Conservation (phyloP, 2,113 vertebrate species). For the Carassius auratus region DNA sequence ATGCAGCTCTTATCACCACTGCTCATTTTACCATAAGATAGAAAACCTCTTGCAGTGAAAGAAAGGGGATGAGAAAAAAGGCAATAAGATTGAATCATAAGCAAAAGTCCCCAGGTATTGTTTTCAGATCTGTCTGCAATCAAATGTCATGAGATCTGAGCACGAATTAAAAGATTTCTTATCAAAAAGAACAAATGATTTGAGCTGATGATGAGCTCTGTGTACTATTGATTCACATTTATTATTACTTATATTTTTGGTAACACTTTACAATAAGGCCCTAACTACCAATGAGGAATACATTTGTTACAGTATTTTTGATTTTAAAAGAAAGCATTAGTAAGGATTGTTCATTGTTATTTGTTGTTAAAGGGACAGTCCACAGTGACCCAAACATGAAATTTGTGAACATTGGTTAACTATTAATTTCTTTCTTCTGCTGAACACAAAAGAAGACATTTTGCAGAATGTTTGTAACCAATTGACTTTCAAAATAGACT, state of each 20-base stretch:
- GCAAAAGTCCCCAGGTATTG: neutral
- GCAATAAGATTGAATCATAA: neutral
- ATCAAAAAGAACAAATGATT: too few species aligned
- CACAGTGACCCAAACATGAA: too few species aligned
- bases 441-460: too few species aligned
- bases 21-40: neutral
- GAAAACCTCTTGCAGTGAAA: neutral
- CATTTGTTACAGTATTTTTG: too few species aligned
- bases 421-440: neutral
- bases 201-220: too few species aligned
- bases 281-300: neutral
- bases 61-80: neutral
- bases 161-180: neutral
- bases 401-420: neutral
- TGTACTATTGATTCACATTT: neutral
- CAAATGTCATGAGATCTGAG: neutral
- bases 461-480: neutral
- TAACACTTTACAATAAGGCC: neutral
- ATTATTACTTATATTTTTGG: neutral
- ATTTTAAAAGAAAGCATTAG: too few species aligned
- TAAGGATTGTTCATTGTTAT: too few species aligned
- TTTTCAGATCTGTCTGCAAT: neutral
- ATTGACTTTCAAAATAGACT: neutral
- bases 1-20: neutral
- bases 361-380: neutral